phyloP scores from a whole-genome alignment of 2,113 vertebrate genomes.

The Pica pica region DNA sequence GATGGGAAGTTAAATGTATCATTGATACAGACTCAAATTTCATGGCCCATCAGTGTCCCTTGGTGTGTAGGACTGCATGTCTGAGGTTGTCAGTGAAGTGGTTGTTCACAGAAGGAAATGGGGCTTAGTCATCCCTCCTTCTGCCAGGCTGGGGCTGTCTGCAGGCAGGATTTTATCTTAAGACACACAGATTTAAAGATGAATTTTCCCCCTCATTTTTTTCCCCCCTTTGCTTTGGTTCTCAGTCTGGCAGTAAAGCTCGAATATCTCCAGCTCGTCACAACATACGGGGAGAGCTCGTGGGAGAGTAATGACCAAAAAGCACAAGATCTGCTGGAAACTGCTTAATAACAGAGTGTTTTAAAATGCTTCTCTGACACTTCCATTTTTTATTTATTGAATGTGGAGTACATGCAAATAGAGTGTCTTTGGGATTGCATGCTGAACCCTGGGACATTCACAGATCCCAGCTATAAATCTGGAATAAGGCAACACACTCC shows the following conservation, averaged over 20 bases:
- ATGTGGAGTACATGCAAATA: not conserved
- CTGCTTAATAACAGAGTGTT: constrained; percentile 20
- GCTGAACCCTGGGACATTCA: not conserved
- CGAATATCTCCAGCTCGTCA: not conserved
- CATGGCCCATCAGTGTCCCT: not conserved
- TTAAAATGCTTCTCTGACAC: not conserved
- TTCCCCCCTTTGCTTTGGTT: not conserved
- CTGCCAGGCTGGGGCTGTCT: not conserved
- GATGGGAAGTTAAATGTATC: not conserved
- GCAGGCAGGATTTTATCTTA: not conserved
- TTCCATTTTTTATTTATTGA: constrained; percentile 34
- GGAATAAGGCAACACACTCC: not conserved
- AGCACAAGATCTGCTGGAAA: not conserved
- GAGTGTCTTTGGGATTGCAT: not conserved
- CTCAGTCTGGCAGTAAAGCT: not conserved
- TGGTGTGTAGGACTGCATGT: not conserved
- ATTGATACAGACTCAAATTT: not conserved
- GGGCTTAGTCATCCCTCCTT: not conserved
- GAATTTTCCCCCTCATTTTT: accelerated
- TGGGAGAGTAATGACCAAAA: constrained; percentile 1
- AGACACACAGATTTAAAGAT: not conserved
- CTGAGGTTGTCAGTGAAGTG: not conserved
- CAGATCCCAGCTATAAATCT: not conserved
- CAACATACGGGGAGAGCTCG: not conserved
- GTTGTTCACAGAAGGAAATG: not conserved